These are phyloP conservation scores for Himantopus leucocephalus DNA, from an alignment of 2,113 vertebrate species.

Conservation along the genomic window DNA sequence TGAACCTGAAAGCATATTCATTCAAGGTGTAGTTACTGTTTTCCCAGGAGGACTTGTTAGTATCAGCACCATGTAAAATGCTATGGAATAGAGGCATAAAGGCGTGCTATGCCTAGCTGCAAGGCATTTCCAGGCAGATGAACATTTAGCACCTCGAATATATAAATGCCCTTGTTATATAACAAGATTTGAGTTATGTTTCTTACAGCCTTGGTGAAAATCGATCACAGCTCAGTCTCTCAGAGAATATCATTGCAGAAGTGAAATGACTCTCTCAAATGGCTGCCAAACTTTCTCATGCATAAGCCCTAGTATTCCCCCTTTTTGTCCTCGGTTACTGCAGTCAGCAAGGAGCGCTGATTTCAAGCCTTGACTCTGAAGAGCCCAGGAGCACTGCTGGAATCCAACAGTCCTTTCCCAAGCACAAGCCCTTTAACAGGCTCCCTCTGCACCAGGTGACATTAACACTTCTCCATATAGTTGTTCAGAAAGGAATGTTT, in stretches of 20 bases:
- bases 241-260: neutral
- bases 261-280: neutral
- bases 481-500: neutral
- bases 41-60: neutral
- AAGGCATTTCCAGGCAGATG: neutral
- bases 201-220: slow-evolving; percentile 10
- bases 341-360: neutral
- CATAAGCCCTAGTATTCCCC: neutral
- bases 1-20: neutral
- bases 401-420: neutral
- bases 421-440: neutral
- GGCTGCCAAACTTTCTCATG: neutral
- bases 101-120: neutral
- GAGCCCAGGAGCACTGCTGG: neutral
- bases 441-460: neutral
- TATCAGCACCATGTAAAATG: neutral
- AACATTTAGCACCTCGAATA: neutral
- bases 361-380: neutral
- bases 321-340: neutral
- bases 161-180: neutral
- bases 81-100: neutral
- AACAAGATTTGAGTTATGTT: slow-evolving; percentile 31
- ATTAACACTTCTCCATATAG: neutral
- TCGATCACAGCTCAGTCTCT: neutral
- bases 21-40: neutral